phyloP scores from a whole-genome alignment of 2,113 vertebrate species.

The Corydoras maculifer region DNA sequence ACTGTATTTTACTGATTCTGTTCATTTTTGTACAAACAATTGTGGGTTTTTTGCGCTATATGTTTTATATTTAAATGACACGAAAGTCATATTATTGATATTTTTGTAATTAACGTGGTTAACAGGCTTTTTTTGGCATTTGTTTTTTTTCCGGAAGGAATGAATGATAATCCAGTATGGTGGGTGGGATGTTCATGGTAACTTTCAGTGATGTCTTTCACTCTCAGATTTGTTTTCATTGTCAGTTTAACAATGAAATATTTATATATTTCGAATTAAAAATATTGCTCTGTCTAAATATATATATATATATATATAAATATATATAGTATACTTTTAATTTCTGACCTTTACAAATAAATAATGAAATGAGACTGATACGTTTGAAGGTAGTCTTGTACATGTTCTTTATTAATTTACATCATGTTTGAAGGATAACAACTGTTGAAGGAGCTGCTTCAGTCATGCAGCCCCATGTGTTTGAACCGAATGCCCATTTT shows the following conservation, averaged over 20 bases:
- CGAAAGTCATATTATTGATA: conserved; percentile 39
- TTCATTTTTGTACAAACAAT: conserved; percentile 26
- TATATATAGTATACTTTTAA: conserved; percentile 52
- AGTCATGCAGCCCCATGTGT: not conserved
- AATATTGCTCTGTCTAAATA: conserved; percentile 16
- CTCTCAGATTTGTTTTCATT: conserved; percentile 81
- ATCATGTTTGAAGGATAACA: conserved; percentile 35
- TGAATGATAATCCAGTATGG: conserved; percentile 54
- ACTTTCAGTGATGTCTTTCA: conserved; percentile 59
- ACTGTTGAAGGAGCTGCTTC: conserved; percentile 23
- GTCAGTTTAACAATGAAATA: conserved; percentile 69
- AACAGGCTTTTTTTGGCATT: conserved; percentile 25
- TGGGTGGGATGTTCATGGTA: conserved; percentile 54
- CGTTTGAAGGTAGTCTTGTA: too few relatives aligned
- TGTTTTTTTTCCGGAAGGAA: conserved; percentile 53
- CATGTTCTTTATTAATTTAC: conserved; percentile 68
- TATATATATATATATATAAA: conserved; percentile 65
- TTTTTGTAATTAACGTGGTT: conserved; percentile 37
- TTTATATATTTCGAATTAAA: conserved; percentile 75
- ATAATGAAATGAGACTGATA: too few relatives aligned
- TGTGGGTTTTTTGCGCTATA: conserved; percentile 35
- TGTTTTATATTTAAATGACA: conserved; percentile 42
- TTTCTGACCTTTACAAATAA: too few relatives aligned
- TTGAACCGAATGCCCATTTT: conserved; percentile 36
- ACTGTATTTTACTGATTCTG: conserved; percentile 24